Percentiles rank a stretch among this genome's conserved stretches.
Evolutionary conservation across 2,113 vertebrate species (phyloP).

Genomic region (Semicossyphus pulcher): DNA sequence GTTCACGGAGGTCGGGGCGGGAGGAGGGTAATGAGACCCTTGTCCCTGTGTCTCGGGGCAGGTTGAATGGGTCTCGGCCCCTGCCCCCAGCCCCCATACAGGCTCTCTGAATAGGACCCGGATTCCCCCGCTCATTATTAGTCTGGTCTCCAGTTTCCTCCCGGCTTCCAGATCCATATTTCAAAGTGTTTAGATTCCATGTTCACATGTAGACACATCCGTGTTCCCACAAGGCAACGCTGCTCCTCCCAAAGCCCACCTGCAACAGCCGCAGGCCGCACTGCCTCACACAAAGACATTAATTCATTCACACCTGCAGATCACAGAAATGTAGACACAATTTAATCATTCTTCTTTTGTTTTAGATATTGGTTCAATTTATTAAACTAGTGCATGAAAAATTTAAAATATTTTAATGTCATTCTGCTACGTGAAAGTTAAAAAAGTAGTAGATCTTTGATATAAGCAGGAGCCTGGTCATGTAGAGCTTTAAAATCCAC

Average conservation of each 20-base stretch:
- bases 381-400: no score
- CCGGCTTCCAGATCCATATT: conserved; percentile 78
- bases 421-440: no score
- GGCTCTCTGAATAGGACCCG: conserved; percentile 76
- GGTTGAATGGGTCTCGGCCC: conserved; percentile 77
- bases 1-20: conserved; percentile 64
- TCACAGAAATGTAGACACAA: neutral
- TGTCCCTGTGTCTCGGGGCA: conserved; percentile 67
- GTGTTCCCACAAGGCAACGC: conserved; percentile 40
- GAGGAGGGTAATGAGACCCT: conserved; percentile 78
- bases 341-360: neutral
- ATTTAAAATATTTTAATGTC: no score
- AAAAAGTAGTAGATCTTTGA: no score
- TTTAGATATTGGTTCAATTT: no score
- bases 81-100: conserved; percentile 50
- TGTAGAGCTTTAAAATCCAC: no score
- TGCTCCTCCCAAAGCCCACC: conserved; percentile 19
- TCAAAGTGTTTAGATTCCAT: conserved; percentile 79
- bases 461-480: no score
- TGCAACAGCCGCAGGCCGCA: neutral
- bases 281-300: neutral
- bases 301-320: neutral
- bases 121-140: conserved; percentile 79
- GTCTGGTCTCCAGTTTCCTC: conserved; percentile 84
- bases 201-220: conserved; percentile 65